A percentile compares a stretch with the other conserved stretches of the same genome.
Evolutionary conservation across 2,113 vertebrate genomes (phyloP).

Genomic region (Sinocyclocheilus rhinocerous): DNA sequence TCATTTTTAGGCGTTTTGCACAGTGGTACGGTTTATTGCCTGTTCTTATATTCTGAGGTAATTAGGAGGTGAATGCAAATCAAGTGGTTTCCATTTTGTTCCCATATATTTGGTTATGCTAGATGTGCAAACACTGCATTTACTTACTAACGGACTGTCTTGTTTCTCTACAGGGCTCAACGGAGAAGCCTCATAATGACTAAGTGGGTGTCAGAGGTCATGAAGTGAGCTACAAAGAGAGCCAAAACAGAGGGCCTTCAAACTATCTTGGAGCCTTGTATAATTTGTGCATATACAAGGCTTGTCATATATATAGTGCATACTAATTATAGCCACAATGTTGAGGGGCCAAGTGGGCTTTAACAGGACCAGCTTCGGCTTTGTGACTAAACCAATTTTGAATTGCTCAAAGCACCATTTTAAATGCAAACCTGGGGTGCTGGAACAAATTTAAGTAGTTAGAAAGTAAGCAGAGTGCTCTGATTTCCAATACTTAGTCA

Average conservation of each 20-base stretch:
- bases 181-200: constrained; percentile 89
- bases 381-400: not conserved
- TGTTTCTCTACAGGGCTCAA: constrained; percentile 76
- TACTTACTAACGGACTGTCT: not conserved
- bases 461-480: not conserved
- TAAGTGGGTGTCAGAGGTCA: constrained; percentile 61
- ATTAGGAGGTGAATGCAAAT: not conserved
- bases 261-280: constrained; percentile 26
- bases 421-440: not conserved
- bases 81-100: not conserved
- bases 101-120: not conserved
- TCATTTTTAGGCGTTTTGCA: too few species aligned
- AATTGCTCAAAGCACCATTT: not conserved
- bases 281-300: not conserved
- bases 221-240: constrained; percentile 5
- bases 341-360: not conserved
- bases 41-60: not conserved
- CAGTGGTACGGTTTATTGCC: not conserved
- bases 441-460: not conserved
- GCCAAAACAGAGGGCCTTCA: constrained; percentile 20
- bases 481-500: not conserved
- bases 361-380: not conserved
- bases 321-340: constrained; percentile 9
- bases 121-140: not conserved
- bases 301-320: constrained; percentile 6